Conservation (phyloP, 2,888 invertebrate species). For the Lycia hirtaria region DNA sequence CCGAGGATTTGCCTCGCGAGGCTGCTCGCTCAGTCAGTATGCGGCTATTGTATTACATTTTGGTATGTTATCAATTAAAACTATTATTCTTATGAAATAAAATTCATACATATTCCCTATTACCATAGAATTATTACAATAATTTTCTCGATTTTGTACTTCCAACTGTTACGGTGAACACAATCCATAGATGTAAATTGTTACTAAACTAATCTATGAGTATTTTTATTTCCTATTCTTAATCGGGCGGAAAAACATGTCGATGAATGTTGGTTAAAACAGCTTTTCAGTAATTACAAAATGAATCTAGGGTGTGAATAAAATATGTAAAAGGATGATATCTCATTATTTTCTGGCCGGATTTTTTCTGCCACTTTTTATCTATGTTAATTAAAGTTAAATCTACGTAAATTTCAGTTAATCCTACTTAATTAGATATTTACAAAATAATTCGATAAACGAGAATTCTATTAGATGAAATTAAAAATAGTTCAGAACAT, state of each 20-base stretch:
- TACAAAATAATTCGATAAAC: conserved; percentile 2
- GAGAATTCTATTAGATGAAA: no score
- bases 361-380: conserved; percentile 42
- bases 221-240: conserved; percentile 16
- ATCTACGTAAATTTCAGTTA: conserved; percentile 32
- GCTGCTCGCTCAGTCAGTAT: no score
- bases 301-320: no score
- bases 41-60: no score
- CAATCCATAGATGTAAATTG: background rate
- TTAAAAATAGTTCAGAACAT: background rate
- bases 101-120: no score
- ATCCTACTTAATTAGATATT: conserved; percentile 40
- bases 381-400: conserved; percentile 24
- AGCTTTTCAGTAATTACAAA: background rate
- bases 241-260: background rate
- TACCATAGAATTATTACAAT: no score
- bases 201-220: conserved; percentile 9
- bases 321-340: no score
- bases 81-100: no score
- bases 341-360: conserved; percentile 47
- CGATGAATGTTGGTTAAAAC: no score
- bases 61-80: no score
- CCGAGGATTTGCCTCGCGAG: no score
- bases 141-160: background rate
- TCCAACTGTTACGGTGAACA: background rate